These are phyloP conservation scores for Nicator chloris DNA, from an alignment of 2,113 vertebrate genomes.

Conservation along the genomic window DNA sequence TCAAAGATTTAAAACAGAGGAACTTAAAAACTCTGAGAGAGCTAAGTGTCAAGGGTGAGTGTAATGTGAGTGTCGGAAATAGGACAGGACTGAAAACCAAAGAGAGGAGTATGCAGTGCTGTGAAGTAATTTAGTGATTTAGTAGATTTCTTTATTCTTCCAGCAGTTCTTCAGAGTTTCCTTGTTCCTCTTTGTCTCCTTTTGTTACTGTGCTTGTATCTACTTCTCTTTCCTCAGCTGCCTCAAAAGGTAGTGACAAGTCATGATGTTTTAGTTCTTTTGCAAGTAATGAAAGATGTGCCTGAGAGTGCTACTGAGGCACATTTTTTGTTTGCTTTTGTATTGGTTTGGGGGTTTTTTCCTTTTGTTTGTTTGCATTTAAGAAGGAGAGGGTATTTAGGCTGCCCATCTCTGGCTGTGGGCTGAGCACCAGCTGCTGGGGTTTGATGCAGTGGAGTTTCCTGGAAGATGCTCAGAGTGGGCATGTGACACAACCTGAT, in stretches of 20 bases:
- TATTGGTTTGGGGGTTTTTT: not conserved
- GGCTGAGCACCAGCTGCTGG: not conserved
- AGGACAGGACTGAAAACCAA: not conserved
- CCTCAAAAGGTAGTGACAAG: not conserved
- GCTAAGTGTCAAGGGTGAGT: not conserved
- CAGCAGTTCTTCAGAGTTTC: not conserved
- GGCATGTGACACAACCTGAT: not conserved
- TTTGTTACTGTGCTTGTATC: not conserved
- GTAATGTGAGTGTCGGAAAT: not conserved
- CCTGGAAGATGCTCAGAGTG: not conserved
- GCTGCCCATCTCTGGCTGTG: not conserved
- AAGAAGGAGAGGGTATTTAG: not conserved
- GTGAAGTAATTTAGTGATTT: rapidly evolving
- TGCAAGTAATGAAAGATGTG: not conserved
- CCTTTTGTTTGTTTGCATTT: not conserved
- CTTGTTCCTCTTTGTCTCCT: not conserved
- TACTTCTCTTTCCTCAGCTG: not conserved
- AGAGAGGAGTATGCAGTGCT: not conserved
- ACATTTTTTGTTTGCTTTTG: not conserved
- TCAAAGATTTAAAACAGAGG: not conserved
- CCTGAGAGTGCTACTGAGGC: not conserved
- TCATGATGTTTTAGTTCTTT: not conserved
- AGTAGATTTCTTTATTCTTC: not conserved
- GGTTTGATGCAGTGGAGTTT: not conserved
- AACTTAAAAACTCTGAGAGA: not conserved